Base-by-base conservation (phyloP, 2,888 invertebrate genomes). In the Copidosoma aretas region DNA sequence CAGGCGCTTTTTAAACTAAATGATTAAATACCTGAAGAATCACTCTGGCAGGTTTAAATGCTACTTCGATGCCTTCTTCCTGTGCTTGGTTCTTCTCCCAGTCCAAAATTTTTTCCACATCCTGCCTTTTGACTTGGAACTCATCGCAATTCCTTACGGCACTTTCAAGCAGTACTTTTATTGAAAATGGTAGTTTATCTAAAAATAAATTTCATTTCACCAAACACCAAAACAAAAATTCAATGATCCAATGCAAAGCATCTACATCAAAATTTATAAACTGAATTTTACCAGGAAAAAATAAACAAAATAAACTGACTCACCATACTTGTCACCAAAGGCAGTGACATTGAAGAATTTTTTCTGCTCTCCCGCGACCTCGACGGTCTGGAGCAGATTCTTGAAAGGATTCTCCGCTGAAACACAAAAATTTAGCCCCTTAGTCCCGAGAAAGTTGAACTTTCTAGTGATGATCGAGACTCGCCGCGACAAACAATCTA, bases 131-230 rank as follows among this genome's bases (percentile, higher is more conserved):
- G 14, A 98, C 91, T 83, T 95, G 95, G 83, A 98, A 98, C 78
- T 93, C 92, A 84, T 99, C 98, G 84, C 98, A 98, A 86, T 97
- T 97, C 64, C 98, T 88, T 1, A 98, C 92, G 41, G 97, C 97
- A 0, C 97, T 96, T 86, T 99, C 99, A 80, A 99, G 85, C 0
- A 99, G 87, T 1, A 98, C 92, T 73, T 97, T 88, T 75, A 99
- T 92, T 10, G 96, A 95, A 86, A 89, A 98, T 0, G 98, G 99
- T 14, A 99, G 87, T 73, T 89, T 89, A 73, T 89, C 93, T 93
- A 15, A 56, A 21, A 46, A 12, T 15, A 15, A 46, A 12, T 46
- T 14, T 3, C 4, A 46, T 17, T 46, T 17, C 15, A 46, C 43
- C 43, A 46, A 46, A 4, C 8, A 46, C 12, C 4, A 14, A 12